These are phyloP conservation scores for Cephalopterus ornatus DNA, from an alignment of 2,113 vertebrate species.

Conservation along the genomic window DNA sequence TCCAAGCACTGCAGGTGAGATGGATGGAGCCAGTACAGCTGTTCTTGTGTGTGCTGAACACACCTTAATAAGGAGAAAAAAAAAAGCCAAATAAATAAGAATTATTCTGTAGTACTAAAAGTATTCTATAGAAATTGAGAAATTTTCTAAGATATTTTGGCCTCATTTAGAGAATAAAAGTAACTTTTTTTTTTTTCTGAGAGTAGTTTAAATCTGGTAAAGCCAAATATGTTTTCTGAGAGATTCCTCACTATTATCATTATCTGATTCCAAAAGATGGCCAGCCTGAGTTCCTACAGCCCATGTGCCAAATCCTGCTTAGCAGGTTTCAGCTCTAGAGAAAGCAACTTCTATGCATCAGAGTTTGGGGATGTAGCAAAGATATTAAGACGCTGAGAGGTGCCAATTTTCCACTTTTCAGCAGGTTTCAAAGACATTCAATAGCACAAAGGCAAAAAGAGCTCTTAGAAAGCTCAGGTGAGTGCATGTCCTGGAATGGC, in stretches of 20 bases:
- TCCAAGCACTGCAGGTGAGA: not conserved
- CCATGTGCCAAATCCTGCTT: not conserved
- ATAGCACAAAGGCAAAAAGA: not conserved
- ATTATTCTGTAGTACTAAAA: not conserved
- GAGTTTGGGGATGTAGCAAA: not conserved
- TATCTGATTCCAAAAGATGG: not conserved
- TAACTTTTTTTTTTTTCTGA: not conserved
- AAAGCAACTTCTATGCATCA: not conserved
- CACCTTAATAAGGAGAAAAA: not conserved
- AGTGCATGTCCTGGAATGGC: not conserved
- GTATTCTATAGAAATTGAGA: not conserved
- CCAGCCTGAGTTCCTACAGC: not conserved
- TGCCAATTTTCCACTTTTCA: not conserved
- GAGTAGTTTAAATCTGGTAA: not conserved
- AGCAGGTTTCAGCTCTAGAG: not conserved
- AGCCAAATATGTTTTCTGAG: not conserved
- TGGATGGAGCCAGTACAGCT: not conserved
- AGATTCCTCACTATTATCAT: not conserved
- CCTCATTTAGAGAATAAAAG: not conserved
- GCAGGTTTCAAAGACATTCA: not conserved
- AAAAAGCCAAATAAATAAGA: not conserved
- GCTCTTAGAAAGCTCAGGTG: not conserved
- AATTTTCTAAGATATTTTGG: not conserved
- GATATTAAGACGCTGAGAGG: not conserved
- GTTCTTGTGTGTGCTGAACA: not conserved